Evolutionary conservation across 2,888 invertebrate species (phyloP).

Genomic region (Anticlea derivata): DNA sequence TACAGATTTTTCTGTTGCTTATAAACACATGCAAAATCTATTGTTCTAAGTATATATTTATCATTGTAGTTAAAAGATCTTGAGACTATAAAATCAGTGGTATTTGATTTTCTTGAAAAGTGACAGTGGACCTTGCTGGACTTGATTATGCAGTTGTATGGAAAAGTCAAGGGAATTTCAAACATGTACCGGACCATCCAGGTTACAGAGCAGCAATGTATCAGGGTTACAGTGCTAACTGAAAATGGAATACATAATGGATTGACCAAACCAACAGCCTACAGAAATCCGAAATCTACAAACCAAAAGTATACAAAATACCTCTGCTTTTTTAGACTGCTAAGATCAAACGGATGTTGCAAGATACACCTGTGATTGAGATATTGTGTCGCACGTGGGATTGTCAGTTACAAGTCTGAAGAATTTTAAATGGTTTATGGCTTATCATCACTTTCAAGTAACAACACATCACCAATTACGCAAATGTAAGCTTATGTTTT

Average conservation of each 20-base stretch:
- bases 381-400: constrained; percentile 43
- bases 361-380: constrained; percentile 37
- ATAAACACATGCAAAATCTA: constrained; percentile 48
- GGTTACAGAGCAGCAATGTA: constrained; percentile 3
- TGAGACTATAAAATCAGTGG: constrained; percentile 61
- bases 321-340: constrained; percentile 51
- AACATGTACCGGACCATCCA: constrained; percentile 12
- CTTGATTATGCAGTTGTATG: constrained; percentile 12
- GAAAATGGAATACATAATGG: constrained; percentile 7
- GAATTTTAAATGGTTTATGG: constrained; percentile 64
- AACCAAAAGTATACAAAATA: constrained; percentile 37
- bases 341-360: constrained; percentile 20
- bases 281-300: background rate
- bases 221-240: background rate
- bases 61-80: constrained; percentile 55
- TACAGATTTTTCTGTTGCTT: constrained; percentile 58
- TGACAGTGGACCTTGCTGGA: constrained; percentile 18
- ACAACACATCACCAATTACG: constrained; percentile 65
- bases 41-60: constrained; percentile 62
- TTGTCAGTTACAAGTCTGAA: constrained; percentile 41
- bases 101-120: constrained; percentile 51
- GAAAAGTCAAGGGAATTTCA: constrained; percentile 24
- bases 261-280: constrained; percentile 12
- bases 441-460: constrained; percentile 80
- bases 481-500: constrained; percentile 30